A percentile compares a stretch with the other conserved stretches of the same genome.
phyloP scores from a whole-genome alignment of 2,888 invertebrate genomes.

The Creontiades dilutus region DNA sequence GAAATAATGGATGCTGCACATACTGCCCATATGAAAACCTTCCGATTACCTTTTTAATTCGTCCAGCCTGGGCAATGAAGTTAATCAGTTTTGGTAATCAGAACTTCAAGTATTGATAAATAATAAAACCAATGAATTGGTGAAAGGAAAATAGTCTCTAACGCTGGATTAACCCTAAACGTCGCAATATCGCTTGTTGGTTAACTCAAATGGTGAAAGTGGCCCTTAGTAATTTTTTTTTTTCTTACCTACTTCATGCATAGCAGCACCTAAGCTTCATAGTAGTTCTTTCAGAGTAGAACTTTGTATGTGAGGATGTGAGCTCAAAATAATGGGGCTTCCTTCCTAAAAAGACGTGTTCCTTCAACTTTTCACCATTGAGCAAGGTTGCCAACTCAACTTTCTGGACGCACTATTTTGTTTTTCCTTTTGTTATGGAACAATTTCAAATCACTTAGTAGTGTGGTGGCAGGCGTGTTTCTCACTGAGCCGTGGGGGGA shows the following conservation, averaged over 20 bases:
- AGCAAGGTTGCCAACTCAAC: conserved; percentile 25
- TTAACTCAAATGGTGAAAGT: too few relatives aligned
- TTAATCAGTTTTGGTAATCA: too few relatives aligned
- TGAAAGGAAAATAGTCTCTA: too few relatives aligned
- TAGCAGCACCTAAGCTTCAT: conserved; percentile 19
- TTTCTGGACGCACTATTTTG: conserved; percentile 8
- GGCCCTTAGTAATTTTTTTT: too few relatives aligned
- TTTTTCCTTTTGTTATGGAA: conserved; percentile 1
- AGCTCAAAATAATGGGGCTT: conserved; percentile 43
- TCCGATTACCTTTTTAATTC: too few relatives aligned
- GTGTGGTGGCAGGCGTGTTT: conserved; percentile 16
- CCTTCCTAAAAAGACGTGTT: conserved; percentile 22
- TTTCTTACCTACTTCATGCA: conserved; percentile 12
- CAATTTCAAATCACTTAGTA: conserved; percentile 26
- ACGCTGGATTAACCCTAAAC: too few relatives aligned
- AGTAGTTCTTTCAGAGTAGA: background rate
- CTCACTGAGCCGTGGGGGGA: conserved; percentile 73
- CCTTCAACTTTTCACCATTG: conserved; percentile 11
- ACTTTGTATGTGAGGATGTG: background rate
- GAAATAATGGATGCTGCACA: too few relatives aligned
- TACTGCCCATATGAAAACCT: too few relatives aligned
- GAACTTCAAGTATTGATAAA: too few relatives aligned
- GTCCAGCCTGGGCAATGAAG: too few relatives aligned
- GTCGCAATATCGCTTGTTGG: too few relatives aligned
- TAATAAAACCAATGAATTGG: too few relatives aligned